Conservation (phyloP, 2,888 invertebrate genomes). For the Clistopyga incitator region DNA sequence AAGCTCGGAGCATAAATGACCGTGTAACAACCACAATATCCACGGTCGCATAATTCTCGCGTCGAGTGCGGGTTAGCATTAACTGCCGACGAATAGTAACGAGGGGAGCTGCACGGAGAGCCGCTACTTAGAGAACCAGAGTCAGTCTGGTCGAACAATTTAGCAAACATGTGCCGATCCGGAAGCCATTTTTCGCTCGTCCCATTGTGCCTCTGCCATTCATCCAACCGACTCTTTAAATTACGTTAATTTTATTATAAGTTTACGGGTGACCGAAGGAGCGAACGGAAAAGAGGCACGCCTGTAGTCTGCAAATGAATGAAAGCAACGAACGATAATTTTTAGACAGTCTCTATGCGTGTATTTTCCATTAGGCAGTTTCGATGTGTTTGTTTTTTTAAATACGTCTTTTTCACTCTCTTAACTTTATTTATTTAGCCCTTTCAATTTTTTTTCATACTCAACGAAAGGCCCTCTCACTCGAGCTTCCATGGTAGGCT, state of each 20-base stretch:
- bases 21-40: constrained; percentile 56
- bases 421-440: constrained; percentile 27
- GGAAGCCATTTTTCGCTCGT: constrained; percentile 40
- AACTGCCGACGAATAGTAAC: constrained; percentile 49
- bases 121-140: neutral
- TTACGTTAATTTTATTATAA: constrained; percentile 25
- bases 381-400: constrained; percentile 21
- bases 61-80: constrained; percentile 43
- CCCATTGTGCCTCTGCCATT: constrained; percentile 3
- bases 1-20: constrained; percentile 53
- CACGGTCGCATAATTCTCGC: constrained; percentile 50
- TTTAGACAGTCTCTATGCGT: constrained; percentile 27
- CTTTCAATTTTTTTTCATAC: constrained; percentile 18
- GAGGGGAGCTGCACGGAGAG: constrained; percentile 14
- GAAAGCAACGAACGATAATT: constrained; percentile 28
- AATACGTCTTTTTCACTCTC: constrained; percentile 1
- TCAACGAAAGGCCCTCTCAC: constrained; percentile 13
- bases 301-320: neutral
- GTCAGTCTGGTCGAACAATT: constrained; percentile 47
- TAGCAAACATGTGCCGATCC: constrained; percentile 55
- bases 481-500: constrained; percentile 31
- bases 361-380: constrained; percentile 10
- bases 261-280: constrained; percentile 4
- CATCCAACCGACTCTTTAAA: constrained; percentile 26
- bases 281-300: neutral